Base-by-base conservation (phyloP, 2,888 invertebrate species). In the Neuroscelio doddi region DNA sequence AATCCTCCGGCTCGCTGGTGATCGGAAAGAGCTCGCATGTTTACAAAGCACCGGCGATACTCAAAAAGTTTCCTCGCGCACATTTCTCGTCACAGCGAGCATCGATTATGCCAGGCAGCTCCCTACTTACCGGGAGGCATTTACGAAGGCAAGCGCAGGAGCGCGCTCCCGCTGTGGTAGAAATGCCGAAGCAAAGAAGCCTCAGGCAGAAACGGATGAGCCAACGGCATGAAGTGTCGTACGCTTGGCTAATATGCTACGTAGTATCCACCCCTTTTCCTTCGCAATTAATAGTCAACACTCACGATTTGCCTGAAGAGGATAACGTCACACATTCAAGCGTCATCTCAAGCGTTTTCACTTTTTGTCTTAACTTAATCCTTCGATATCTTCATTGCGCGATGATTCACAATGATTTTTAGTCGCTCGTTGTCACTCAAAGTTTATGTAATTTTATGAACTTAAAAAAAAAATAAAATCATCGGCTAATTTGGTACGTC, bases 401-500 rank as follows among this genome's bases (percentile, higher is more conserved):
- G n/a, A n/a, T n/a, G n/a, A n/a, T n/a, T n/a, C n/a, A n/a, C n/a
- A n/a, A n/a, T n/a, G n/a, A n/a, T n/a, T n/a, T n/a, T n/a, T n/a
- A n/a, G n/a, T n/a, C n/a, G n/a, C n/a, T n/a, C n/a, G n/a, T n/a
- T n/a, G n/a, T n/a, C n/a, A 3, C n/a, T 30, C 9, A 3, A 10
- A 10, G 30, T 38, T 38, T 16, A 38, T 14, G 38, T 38, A 17
- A 38, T 38, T 9, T 16, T 36, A 27, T 36, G 46, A 30, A 26
- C 34, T n/a, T 15, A 47, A 52, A 41, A 30, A 50, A 57, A 61
- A 57, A 49, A 55, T 52, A 63, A 51, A 41, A 38, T 16, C 66
- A 64, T 64, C 53, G 51, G 44, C 64, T 70, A 64, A 64, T 51
- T 59, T 51, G 59, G 58, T 58, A 51, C 50, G 68, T 57, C 45